These are phyloP conservation scores for Meiosimyza platycephala DNA, from an alignment of 2,888 invertebrate genomes.

Conservation along the genomic window DNA sequence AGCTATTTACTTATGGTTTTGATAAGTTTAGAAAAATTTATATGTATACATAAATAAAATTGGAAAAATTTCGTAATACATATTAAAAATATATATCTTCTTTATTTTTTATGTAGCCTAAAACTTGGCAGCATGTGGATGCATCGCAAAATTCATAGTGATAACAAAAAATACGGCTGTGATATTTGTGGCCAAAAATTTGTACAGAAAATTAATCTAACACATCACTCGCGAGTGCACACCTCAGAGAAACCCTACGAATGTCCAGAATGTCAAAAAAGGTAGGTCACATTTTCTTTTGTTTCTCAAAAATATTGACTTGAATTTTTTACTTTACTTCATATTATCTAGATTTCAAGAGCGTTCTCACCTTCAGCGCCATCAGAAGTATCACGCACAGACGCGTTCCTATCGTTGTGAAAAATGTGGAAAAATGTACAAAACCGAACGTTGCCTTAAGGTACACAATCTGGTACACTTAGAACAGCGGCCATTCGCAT, in stretches of 20 bases:
- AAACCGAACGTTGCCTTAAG: constrained; percentile 71
- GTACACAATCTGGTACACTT: constrained; percentile 71
- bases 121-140: constrained; percentile 67
- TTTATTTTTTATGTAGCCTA: constrained; percentile 51
- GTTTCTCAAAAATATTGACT: background rate
- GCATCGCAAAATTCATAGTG: constrained; percentile 67
- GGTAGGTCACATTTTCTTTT: constrained; percentile 42
- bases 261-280: constrained; percentile 66
- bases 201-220: constrained; percentile 67
- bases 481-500: constrained; percentile 70
- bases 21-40: no score
- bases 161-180: constrained; percentile 66
- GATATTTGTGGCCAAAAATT: constrained; percentile 67
- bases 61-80: background rate
- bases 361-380: constrained; percentile 65
- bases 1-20: no score
- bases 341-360: constrained; percentile 59
- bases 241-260: constrained; percentile 65
- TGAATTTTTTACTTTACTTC: constrained; percentile 12
- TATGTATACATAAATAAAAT: no score
- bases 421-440: constrained; percentile 68
- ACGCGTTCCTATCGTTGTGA: constrained; percentile 66
- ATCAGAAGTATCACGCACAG: constrained; percentile 66
- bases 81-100: background rate
- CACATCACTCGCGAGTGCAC: constrained; percentile 66